Conservation (phyloP, 2,113 vertebrate species). For the Dicrurus megarhynchus region DNA sequence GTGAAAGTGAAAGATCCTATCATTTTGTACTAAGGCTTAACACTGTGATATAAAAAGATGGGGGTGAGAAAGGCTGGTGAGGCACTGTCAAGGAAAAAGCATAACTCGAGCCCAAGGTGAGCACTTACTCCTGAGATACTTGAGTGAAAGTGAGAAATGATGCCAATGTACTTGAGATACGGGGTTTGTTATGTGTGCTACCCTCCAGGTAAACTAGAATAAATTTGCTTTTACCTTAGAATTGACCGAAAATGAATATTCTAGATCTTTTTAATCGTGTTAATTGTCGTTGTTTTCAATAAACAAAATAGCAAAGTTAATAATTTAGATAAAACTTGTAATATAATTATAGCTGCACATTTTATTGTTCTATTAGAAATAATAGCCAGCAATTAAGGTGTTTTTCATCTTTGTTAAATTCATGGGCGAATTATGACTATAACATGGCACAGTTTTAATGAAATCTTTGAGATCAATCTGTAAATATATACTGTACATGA, state of each 20-base stretch:
- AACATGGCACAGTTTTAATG: slow-evolving; percentile 81
- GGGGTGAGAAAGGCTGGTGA: not conserved
- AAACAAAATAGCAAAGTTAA: not conserved
- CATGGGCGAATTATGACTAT: slow-evolving; percentile 87
- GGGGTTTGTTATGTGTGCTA: slow-evolving; percentile 9
- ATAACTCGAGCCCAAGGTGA: not conserved
- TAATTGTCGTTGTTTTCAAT: not conserved
- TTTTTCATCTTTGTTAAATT: slow-evolving; percentile 84
- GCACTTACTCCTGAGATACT: not conserved
- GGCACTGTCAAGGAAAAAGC: not conserved
- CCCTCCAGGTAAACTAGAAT: slow-evolving; percentile 28
- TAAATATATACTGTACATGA: slow-evolving; percentile 98
- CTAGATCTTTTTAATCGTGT: not conserved
- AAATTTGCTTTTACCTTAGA: slow-evolving; percentile 22
- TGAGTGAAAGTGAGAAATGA: slow-evolving; percentile 19
- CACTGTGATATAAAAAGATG: slow-evolving; percentile 24
- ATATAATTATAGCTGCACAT: slow-evolving; percentile 61
- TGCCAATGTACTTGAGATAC: not conserved
- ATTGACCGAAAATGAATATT: not conserved
- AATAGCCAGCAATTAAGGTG: slow-evolving; percentile 92
- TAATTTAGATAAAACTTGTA: slow-evolving; percentile 43
- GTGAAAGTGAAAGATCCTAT: slow-evolving; percentile 14
- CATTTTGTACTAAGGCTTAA: slow-evolving; percentile 59
- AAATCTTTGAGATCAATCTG: slow-evolving; percentile 91
- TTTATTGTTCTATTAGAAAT: slow-evolving; percentile 61